Evolutionary conservation across 2,888 invertebrate genomes (phyloP).

Genomic region (Glyphotaelius pellucidus): DNA sequence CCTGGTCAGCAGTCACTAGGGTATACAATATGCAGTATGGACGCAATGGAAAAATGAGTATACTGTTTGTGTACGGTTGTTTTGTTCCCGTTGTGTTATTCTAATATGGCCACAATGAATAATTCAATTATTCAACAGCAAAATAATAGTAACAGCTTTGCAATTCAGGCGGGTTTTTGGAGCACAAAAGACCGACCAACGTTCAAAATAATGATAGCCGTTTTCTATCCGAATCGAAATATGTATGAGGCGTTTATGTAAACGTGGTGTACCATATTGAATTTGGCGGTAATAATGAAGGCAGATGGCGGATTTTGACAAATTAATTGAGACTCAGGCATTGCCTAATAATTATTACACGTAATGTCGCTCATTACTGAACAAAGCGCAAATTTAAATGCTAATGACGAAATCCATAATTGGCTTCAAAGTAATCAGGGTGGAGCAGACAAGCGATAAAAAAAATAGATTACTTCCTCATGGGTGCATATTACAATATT

Average conservation of each 20-base stretch:
- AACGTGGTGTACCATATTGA: background rate
- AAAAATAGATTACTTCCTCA: background rate
- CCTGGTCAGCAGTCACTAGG: conserved; percentile 16
- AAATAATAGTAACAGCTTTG: background rate
- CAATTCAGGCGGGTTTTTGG: conserved; percentile 20
- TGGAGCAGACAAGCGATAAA: background rate
- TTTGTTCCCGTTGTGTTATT: conserved; percentile 25
- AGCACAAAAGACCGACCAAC: conserved; percentile 7
- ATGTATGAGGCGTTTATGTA: background rate
- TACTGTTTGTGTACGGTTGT: conserved; percentile 21
- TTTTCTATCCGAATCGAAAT: background rate
- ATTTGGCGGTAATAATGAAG: background rate
- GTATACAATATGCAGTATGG: background rate
- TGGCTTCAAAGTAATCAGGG: background rate
- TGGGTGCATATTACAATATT: no score
- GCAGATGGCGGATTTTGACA: background rate
- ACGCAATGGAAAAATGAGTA: background rate
- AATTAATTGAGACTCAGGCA: background rate
- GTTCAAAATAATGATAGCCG: background rate
- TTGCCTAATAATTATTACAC: background rate
- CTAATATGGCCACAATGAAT: conserved; percentile 23
- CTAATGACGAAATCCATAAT: background rate
- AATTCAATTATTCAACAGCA: conserved; percentile 34
- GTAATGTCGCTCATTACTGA: background rate
- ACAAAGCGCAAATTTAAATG: background rate